phyloP scores from a whole-genome alignment of 2,797 vertebrate species.

The Arrhamphus sclerolepis region DNA sequence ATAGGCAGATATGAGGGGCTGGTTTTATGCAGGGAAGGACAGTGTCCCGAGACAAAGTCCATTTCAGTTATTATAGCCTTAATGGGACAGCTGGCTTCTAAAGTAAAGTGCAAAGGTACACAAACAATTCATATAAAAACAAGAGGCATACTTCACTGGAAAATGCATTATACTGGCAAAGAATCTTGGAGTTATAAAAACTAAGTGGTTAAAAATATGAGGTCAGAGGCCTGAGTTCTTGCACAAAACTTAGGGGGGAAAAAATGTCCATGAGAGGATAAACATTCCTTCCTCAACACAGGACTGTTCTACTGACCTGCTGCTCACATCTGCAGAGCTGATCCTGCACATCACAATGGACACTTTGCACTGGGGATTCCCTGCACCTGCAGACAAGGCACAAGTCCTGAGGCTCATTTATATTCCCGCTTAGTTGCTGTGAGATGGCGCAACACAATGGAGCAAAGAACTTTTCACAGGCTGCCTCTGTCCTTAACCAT shows the following conservation, averaged over 20 bases:
- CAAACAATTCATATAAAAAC: neutral
- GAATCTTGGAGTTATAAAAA: slow-evolving; percentile 9
- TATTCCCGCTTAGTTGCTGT: neutral
- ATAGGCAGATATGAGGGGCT: neutral
- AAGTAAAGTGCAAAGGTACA: slow-evolving; percentile 1
- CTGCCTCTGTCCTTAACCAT: slow-evolving; percentile 24
- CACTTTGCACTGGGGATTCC: slow-evolving; percentile 75
- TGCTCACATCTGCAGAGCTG: slow-evolving; percentile 47
- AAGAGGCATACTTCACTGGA: neutral
- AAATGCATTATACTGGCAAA: neutral
- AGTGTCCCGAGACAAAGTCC: slow-evolving; percentile 6
- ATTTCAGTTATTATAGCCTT: slow-evolving; percentile 1
- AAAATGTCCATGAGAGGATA: slow-evolving; percentile 1
- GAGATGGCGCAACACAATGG: neutral
- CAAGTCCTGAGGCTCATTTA: slow-evolving; percentile 1
- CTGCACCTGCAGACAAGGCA: slow-evolving; percentile 83
- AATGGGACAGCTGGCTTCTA: no score
- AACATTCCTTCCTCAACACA: neutral
- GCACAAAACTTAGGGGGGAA: no score
- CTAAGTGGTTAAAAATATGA: neutral
- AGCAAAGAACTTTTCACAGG: neutral
- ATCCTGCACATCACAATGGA: slow-evolving; percentile 92
- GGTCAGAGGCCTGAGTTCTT: neutral
- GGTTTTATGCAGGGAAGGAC: slow-evolving; percentile 3
- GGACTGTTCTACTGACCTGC: slow-evolving; percentile 45